These are phyloP conservation scores for Tetragnatha montana DNA, from an alignment of 2,888 invertebrate species.

Conservation along the genomic window DNA sequence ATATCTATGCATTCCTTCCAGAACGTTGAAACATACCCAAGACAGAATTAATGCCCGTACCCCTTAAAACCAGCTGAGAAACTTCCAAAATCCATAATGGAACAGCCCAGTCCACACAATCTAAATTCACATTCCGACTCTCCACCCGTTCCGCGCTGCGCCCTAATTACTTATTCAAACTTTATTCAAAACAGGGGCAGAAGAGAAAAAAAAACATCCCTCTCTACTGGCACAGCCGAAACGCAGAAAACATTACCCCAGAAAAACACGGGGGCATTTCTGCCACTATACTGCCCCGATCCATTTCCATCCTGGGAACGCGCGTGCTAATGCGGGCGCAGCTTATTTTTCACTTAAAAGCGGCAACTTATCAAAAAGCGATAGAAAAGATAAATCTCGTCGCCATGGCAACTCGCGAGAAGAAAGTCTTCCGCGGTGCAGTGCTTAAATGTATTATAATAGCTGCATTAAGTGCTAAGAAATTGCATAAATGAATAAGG, in stretches of 20 bases:
- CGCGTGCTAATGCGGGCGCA: constrained; percentile 15
- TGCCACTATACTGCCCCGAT: not conserved
- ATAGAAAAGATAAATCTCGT: constrained; percentile 27
- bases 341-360: constrained; percentile 40
- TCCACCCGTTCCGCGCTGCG: not conserved
- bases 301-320: constrained; percentile 16
- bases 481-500: constrained; percentile 58
- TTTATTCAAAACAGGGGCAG: not conserved
- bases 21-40: not conserved
- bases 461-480: constrained; percentile 52
- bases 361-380: constrained; percentile 36
- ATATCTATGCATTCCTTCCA: not conserved
- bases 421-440: not conserved
- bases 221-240: not conserved
- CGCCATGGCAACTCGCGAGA: not conserved
- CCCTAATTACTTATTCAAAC: not conserved
- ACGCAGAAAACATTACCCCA: not conserved
- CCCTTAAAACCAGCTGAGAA: not conserved
- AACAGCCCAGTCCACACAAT: not conserved
- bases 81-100: not conserved
- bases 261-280: not conserved
- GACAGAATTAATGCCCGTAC: not conserved
- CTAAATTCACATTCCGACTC: not conserved
- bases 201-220: too few relatives aligned
- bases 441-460: constrained; percentile 60